Conservation (phyloP, 2,113 vertebrate genomes). For the Macrotus californicus region DNA sequence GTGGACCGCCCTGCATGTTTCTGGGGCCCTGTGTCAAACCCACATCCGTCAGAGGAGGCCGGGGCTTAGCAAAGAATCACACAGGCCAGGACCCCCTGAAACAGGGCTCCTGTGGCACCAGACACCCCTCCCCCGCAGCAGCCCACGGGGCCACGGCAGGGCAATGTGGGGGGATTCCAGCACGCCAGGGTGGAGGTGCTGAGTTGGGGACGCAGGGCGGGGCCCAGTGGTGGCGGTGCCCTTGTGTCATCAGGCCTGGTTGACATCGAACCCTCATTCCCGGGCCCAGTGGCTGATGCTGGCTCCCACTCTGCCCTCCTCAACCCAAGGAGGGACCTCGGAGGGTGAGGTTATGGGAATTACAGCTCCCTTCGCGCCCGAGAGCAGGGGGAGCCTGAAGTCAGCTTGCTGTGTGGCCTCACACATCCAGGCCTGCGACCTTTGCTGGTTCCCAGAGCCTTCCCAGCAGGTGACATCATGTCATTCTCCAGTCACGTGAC, state of each 20-base stretch:
- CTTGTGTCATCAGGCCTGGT: neutral
- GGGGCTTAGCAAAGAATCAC: neutral
- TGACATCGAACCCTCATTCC: slow-evolving; percentile 53
- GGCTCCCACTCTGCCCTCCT: neutral
- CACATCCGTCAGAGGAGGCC: neutral
- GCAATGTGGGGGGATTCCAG: rapidly evolving
- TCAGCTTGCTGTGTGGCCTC: slow-evolving; percentile 9
- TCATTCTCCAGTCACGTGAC: rapidly evolving
- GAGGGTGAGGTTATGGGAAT: slow-evolving; percentile 70
- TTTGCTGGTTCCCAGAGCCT: neutral
- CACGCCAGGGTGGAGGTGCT: neutral
- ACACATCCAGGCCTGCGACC: rapidly evolving
- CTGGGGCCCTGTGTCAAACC: neutral
- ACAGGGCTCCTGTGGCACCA: rapidly evolving
- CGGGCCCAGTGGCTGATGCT: neutral
- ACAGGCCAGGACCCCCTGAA: neutral
- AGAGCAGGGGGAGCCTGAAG: neutral
- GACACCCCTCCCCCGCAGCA: neutral
- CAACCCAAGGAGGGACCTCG: neutral
- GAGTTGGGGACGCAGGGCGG: neutral
- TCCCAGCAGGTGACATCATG: neutral
- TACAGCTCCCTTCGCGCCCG: neutral
- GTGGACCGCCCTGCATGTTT: neutral
- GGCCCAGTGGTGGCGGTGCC: neutral
- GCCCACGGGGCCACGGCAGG: rapidly evolving